Percentiles rank a stretch among this genome's conserved stretches.
These are phyloP conservation scores for Ammodytes marinus DNA, from an alignment of 2,113 vertebrate genomes.

Conservation along the genomic window DNA sequence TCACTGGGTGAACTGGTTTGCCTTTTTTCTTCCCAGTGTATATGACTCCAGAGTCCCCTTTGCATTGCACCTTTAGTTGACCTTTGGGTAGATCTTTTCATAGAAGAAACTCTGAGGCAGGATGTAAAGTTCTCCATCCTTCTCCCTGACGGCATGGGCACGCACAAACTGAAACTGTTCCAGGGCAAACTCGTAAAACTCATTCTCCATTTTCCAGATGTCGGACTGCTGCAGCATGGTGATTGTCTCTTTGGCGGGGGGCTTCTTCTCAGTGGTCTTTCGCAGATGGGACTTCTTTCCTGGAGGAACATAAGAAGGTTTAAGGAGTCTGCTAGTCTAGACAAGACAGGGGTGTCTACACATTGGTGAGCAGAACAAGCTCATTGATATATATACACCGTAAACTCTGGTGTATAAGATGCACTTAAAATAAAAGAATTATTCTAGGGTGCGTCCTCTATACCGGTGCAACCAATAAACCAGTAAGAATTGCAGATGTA, in stretches of 20 bases:
- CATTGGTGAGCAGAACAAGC: not conserved
- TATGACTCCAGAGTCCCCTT: conserved; percentile 6
- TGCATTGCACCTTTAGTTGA: conserved; percentile 82
- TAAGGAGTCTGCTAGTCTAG: conserved; percentile 2
- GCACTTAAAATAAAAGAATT: too few relatives aligned
- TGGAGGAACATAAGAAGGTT: conserved; percentile 64
- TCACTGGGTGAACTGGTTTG: not conserved
- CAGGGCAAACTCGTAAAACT: conserved; percentile 98
- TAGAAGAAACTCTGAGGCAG: conserved; percentile 98
- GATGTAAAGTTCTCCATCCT: conserved; percentile 94
- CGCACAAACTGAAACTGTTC: conserved; percentile 98
- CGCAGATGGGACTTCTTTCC: conserved; percentile 98
- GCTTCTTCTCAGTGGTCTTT: conserved; percentile 98
- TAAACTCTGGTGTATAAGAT: too few relatives aligned
- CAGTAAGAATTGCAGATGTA: too few relatives aligned
- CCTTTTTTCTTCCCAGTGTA: conserved; percentile 43
- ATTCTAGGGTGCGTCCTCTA: too few relatives aligned
- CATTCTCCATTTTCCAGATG: conserved; percentile 99
- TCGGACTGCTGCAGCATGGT: conserved; percentile 95
- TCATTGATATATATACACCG: not conserved
- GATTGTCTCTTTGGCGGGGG: conserved; percentile 95
- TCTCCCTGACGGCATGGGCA: conserved; percentile 94
- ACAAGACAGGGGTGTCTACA: not conserved
- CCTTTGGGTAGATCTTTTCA: conserved; percentile 98
- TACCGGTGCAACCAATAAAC: too few relatives aligned